Evolutionary conservation across 2,113 vertebrate species (phyloP).

Genomic region (Todiramphus saurophagus): DNA sequence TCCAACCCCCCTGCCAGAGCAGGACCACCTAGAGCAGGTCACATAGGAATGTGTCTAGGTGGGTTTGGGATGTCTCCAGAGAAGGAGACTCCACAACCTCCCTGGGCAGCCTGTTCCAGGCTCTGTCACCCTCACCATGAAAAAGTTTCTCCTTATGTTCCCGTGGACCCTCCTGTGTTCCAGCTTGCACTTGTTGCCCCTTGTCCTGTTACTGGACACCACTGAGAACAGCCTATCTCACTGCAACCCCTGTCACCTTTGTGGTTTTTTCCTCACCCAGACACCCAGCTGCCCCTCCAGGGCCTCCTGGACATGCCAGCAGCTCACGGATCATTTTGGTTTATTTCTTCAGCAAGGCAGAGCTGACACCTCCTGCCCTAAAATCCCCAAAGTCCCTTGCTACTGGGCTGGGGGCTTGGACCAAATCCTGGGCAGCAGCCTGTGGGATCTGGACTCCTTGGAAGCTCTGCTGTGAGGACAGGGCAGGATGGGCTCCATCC

Average conservation of each 20-base stretch:
- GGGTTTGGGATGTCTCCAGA: too few species aligned
- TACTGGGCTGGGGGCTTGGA: not conserved
- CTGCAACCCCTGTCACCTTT: not conserved
- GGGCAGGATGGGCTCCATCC: not conserved
- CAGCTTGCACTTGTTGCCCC: too few species aligned
- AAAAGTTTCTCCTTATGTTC: too few species aligned
- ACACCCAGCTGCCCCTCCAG: not conserved
- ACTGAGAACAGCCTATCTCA: not conserved
- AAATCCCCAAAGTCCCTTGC: not conserved
- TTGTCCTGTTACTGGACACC: too few species aligned
- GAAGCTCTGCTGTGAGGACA: not conserved
- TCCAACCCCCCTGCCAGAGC: too few species aligned
- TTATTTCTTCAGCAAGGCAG: not conserved
- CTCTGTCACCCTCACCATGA: too few species aligned
- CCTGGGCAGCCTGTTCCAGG: too few species aligned
- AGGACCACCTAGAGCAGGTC: too few species aligned
- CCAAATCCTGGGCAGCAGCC: not conserved
- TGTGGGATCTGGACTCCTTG: not conserved
- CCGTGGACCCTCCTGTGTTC: too few species aligned
- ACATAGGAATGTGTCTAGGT: too few species aligned
- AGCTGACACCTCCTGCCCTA: fast-evolving
- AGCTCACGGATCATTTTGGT: not conserved
- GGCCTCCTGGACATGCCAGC: not conserved
- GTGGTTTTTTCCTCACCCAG: not conserved
- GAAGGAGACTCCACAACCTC: too few species aligned